These are phyloP conservation scores for Archilochus colubris DNA, from an alignment of 2,113 vertebrate genomes.

Conservation along the genomic window DNA sequence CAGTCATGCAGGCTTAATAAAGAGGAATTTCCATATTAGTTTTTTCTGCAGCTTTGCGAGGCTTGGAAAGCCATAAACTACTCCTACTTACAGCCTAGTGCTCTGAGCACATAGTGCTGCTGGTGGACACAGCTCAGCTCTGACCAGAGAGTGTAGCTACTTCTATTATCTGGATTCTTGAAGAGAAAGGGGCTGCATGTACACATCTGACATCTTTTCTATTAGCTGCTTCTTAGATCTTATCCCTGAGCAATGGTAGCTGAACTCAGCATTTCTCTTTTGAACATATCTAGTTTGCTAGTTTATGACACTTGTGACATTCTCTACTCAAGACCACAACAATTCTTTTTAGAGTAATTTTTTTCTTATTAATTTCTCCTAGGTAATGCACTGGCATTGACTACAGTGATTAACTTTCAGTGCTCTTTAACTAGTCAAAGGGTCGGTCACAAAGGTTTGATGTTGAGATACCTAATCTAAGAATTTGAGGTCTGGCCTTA, in stretches of 20 bases:
- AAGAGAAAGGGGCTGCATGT: not conserved
- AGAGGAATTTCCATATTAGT: not conserved
- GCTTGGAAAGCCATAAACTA: not conserved
- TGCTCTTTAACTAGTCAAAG: not conserved
- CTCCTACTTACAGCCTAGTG: not conserved
- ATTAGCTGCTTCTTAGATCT: not conserved
- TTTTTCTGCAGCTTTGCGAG: not conserved
- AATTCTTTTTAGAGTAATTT: not conserved
- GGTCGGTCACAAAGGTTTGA: not conserved
- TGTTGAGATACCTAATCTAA: not conserved
- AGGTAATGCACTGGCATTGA: not conserved
- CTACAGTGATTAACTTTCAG: not conserved
- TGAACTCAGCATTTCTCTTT: not conserved
- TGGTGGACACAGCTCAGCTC: accelerated
- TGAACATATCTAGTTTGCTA: not conserved
- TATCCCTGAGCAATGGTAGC: not conserved
- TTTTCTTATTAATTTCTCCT: not conserved
- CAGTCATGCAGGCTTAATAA: not conserved
- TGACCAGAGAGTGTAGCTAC: not conserved
- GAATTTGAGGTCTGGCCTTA: not conserved
- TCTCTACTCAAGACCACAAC: not conserved
- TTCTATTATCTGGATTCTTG: not conserved
- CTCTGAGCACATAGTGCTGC: not conserved
- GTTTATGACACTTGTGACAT: not conserved
- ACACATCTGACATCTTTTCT: not conserved